Evolutionary conservation across 2,888 invertebrate genomes (phyloP), one percentile per base, ranked within the genome.

Genomic region (Dyspetes luteomarginatus): DNA sequence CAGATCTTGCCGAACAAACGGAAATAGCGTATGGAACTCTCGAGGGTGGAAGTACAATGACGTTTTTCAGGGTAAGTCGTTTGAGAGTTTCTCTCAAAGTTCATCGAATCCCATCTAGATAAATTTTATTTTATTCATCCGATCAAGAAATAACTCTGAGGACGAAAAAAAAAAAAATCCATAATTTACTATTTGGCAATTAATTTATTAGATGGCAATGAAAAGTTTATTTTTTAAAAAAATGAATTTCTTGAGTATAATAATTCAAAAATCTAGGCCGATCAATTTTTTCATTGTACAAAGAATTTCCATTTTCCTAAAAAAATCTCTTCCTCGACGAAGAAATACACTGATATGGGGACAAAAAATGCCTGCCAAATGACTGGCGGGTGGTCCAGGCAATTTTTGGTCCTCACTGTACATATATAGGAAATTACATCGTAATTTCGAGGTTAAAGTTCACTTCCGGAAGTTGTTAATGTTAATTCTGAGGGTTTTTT

Each of bases 1-100:
- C 98, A 4, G 99, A 99, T 92, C 93, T 99, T 67, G 97, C 98
- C 0, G 97, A 97, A 55, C 99, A 99, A 93, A 97, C 95, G 4
- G 96, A 96, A 76, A 98, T 99, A 83, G 94, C 96, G 17, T 99
- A 99, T 89, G 99, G 99, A 0, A 98, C 98, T 0, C 93, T 99
- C 0, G 96, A 96, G 87, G 97, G 97, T 0, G 99, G 99, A 0
- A 97, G 98, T 22, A 99, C 99, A 0, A 98, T 98, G 97, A 97
- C 98, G 0, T 99, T 99, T 92, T 99, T 99, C 92, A 94, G 97
- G 93, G 97, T 97, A 92, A 93, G 93, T 92, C 71, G 72, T 62
- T 48, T 55, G 43, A 7, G 45, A 24, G 12, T 24, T 12, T 50
- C 17, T 60, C 36, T 0, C 36, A 22, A 12, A 45, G 28, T 69